A percentile compares a stretch with the other conserved stretches of the same genome.
Evolutionary conservation across 2,113 vertebrate genomes (phyloP).

Genomic region (Zingel zingel): DNA sequence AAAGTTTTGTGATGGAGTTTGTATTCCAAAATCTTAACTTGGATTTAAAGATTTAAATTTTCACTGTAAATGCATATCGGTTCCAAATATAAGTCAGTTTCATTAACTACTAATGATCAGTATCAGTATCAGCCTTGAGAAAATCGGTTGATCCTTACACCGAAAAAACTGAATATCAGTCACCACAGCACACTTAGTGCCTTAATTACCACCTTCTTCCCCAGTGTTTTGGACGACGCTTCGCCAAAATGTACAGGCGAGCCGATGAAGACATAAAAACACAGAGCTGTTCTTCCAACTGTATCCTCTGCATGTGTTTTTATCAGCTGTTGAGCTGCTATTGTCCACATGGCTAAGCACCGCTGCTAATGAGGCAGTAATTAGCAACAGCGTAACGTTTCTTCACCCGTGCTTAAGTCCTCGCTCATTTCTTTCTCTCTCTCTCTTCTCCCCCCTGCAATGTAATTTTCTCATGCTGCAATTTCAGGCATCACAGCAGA

Average conservation of each 20-base stretch:
- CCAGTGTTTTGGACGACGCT: constrained; percentile 60
- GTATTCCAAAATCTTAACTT: too few species aligned
- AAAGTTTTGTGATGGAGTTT: too few species aligned
- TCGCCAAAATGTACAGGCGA: constrained; percentile 66
- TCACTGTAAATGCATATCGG: too few species aligned
- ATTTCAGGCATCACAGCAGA: constrained; percentile 81
- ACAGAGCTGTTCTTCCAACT: constrained; percentile 78
- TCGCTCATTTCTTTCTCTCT: constrained; percentile 50
- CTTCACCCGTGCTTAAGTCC: constrained; percentile 82
- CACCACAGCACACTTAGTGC: constrained; percentile 55
- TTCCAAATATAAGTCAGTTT: too few species aligned
- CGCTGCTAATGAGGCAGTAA: constrained; percentile 83
- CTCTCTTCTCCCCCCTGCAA: constrained; percentile 21
- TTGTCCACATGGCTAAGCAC: constrained; percentile 82
- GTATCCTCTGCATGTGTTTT: constrained; percentile 82
- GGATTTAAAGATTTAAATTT: too few species aligned
- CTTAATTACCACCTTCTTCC: constrained; percentile 74
- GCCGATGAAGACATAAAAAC: constrained; percentile 78
- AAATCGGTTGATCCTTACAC: too few species aligned
- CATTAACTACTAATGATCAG: too few species aligned
- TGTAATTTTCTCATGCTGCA: constrained; percentile 79
- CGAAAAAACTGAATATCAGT: constrained; percentile 26
- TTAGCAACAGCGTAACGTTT: constrained; percentile 80
- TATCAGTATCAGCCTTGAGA: too few species aligned
- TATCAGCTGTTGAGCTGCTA: constrained; percentile 82